Evolutionary conservation across 2,888 invertebrate species (phyloP).

Genomic region (Thymelicus sylvestris): DNA sequence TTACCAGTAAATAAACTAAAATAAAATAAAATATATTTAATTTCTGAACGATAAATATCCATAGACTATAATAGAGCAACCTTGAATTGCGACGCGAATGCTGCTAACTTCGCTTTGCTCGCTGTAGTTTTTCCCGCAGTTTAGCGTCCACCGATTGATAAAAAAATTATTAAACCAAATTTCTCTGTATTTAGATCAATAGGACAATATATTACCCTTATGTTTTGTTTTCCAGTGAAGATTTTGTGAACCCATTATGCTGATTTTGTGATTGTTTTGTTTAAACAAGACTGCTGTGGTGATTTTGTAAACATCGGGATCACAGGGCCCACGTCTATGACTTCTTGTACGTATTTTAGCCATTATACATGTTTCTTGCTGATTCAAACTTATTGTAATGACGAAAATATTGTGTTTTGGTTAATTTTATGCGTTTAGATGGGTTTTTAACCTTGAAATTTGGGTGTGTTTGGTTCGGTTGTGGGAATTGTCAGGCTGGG

Average conservation of each 20-base stretch:
- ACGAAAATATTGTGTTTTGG: constrained; percentile 50
- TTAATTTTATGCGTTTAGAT: constrained; percentile 47
- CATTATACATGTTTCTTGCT: constrained; percentile 60
- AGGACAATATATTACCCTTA: constrained; percentile 55
- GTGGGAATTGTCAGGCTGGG: constrained; percentile 42
- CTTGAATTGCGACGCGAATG: constrained; percentile 47
- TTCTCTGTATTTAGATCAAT: constrained; percentile 77
- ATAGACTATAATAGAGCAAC: constrained; percentile 42
- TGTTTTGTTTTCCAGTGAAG: constrained; percentile 64
- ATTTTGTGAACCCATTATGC: constrained; percentile 68
- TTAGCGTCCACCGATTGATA: constrained; percentile 81
- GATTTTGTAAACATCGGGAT: constrained; percentile 82
- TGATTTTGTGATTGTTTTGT: constrained; percentile 67
- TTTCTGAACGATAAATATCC: constrained; percentile 34
- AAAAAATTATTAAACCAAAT: constrained; percentile 69
- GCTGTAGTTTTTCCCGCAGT: constrained; percentile 83
- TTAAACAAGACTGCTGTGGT: constrained; percentile 66
- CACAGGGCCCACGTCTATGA: constrained; percentile 83
- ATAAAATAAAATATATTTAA: not conserved
- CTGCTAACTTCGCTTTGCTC: constrained; percentile 64
- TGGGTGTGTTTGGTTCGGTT: constrained; percentile 43
- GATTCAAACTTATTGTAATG: constrained; percentile 51
- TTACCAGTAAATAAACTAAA: too few relatives aligned
- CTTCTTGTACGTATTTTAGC: constrained; percentile 80
- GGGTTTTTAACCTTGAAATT: constrained; percentile 63